Evolutionary conservation across 1,140 invertebrate species (phyloP).

Genomic region (Teleogryllus occipitalis): DNA sequence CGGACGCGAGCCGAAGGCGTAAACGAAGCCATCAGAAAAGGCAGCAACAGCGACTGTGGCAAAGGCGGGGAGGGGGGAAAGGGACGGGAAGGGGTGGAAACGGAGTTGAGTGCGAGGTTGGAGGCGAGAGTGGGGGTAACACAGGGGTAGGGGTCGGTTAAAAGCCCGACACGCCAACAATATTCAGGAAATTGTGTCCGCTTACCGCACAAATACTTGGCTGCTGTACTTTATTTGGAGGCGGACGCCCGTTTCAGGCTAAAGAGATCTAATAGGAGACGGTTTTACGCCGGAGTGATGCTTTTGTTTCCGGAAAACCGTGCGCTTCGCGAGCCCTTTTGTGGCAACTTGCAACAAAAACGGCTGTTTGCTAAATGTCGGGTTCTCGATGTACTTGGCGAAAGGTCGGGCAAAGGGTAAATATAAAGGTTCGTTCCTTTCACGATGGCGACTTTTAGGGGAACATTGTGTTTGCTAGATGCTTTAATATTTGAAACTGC

Average conservation of each 20-base stretch:
- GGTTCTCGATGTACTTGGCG: not conserved
- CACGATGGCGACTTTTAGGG: too few species aligned
- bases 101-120: too few species aligned
- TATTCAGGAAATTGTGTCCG: not conserved
- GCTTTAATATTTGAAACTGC: too few species aligned
- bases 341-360: not conserved
- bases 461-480: too few species aligned
- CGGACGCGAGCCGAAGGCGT: too few species aligned
- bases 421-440: not conserved
- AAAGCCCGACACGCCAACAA: not conserved
- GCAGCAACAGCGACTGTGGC: not conserved
- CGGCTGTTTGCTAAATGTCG: not conserved
- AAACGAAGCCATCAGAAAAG: not conserved
- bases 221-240: not conserved
- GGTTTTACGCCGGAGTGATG: not conserved
- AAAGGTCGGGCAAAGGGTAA: not conserved
- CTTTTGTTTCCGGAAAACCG: not conserved
- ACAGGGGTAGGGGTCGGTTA: not conserved
- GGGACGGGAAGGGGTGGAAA: not conserved
- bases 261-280: not conserved
- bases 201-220: not conserved
- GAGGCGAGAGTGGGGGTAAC: not conserved
- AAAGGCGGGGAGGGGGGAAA: not conserved
- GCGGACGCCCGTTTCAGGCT: not conserved
- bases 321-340: not conserved